These are phyloP conservation scores for Hybos culiciformis DNA, from an alignment of 2,888 invertebrate species.

Conservation along the genomic window DNA sequence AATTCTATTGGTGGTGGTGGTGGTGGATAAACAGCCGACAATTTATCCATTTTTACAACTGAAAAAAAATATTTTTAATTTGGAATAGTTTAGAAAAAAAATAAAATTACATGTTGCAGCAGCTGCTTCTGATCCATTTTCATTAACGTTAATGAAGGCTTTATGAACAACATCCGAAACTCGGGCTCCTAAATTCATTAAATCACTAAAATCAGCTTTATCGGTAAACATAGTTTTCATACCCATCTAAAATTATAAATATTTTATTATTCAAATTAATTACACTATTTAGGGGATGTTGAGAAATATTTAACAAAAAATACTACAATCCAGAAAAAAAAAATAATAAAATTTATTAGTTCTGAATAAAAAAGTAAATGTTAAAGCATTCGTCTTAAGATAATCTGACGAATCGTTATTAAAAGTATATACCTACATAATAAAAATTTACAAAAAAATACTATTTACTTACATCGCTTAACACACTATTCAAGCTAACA, in stretches of 20 bases:
- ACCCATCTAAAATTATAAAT: conserved; percentile 56
- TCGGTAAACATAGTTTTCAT: conserved; percentile 48
- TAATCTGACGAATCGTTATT: no score
- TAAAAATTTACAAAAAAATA: no score
- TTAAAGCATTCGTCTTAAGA: no score
- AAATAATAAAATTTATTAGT: conserved; percentile 20
- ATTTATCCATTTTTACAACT: neutral
- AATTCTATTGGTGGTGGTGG: conserved; percentile 19
- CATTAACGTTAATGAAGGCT: conserved; percentile 75
- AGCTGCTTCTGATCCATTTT: conserved; percentile 79
- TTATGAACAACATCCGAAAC: conserved; percentile 69
- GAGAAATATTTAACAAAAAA: no score
- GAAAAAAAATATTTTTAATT: conserved; percentile 11
- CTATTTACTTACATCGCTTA: conserved; percentile 62
- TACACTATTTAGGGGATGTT: no score
- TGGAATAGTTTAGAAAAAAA: neutral
- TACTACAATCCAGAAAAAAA: neutral
- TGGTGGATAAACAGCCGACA: no score
- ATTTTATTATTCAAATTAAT: no score
- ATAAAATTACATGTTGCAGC: conserved; percentile 55
- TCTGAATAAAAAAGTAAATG: no score
- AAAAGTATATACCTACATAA: no score
- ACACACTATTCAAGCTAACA: conserved; percentile 46
- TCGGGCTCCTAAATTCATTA: conserved; percentile 38
- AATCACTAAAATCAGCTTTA: conserved; percentile 46